A percentile compares a stretch with the other conserved stretches of the same genome.
Conservation (phyloP, 2,888 invertebrate species). For the Girardia tigrina region DNA sequence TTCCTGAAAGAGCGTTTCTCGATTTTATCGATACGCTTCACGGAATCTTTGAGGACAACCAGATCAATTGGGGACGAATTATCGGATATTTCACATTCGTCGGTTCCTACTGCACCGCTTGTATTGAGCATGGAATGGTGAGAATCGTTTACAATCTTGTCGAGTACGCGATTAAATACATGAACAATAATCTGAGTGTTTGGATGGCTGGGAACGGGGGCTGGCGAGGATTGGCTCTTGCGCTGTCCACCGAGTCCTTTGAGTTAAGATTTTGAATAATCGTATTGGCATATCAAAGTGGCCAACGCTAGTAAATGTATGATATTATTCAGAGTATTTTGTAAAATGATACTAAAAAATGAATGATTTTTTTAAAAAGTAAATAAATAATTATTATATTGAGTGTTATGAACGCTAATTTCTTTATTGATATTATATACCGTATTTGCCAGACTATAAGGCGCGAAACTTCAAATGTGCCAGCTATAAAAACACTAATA, state of each 20-base stretch:
- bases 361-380: too few species aligned
- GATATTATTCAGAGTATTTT: too few species aligned
- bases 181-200: neutral
- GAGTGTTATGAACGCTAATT: too few species aligned
- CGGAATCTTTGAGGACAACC: constrained; percentile 30
- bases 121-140: constrained; percentile 27
- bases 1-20: constrained; percentile 30
- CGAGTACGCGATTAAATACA: constrained; percentile 30
- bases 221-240: constrained; percentile 7
- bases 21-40: constrained; percentile 28
- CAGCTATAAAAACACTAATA: too few species aligned
- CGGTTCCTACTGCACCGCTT: constrained; percentile 25
- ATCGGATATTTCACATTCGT: constrained; percentile 26
- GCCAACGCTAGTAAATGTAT: too few species aligned
- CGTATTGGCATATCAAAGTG: too few species aligned
- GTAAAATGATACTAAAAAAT: too few species aligned
- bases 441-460: too few species aligned
- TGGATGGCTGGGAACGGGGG: constrained; percentile 26
- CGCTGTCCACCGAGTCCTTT: constrained; percentile 20
- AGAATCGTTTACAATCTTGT: constrained; percentile 27
- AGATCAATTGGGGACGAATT: constrained; percentile 34
- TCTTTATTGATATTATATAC: too few species aligned
- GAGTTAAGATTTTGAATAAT: neutral
- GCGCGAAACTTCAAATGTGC: too few species aligned
- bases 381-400: too few species aligned